phyloP scores from a whole-genome alignment of 1,140 invertebrate species.

The Drosophila pectinifera region DNA sequence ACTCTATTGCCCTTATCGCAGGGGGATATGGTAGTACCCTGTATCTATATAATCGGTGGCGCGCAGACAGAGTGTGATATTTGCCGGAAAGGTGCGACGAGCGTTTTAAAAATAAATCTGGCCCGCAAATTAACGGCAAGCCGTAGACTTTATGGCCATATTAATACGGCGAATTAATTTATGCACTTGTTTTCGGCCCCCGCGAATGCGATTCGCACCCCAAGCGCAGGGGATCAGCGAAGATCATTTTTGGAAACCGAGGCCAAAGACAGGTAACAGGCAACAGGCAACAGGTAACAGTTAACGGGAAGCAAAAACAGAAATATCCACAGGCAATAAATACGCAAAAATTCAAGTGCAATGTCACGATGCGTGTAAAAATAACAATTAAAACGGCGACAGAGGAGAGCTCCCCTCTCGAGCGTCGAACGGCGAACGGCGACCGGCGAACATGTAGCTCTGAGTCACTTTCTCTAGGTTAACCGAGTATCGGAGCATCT shows the following conservation, averaged over 20 bases:
- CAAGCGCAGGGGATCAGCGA: no score
- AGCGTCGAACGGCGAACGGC: not conserved
- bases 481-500: conserved; percentile 42
- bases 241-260: conserved; percentile 21
- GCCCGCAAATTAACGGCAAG: conserved; percentile 52
- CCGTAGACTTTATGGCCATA: conserved; percentile 51
- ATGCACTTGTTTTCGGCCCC: conserved; percentile 64
- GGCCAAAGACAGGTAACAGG: conserved; percentile 28
- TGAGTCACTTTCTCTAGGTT: conserved; percentile 21
- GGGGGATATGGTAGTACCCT: conserved; percentile 23
- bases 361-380: conserved; percentile 62
- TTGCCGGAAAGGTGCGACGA: conserved; percentile 2
- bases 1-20: conserved; percentile 15
- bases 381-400: conserved; percentile 8
- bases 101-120: conserved; percentile 69
- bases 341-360: conserved; percentile 63
- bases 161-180: conserved; percentile 68
- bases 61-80: conserved; percentile 43
- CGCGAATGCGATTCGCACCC: no score
- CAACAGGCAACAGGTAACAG: conserved; percentile 7
- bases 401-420: not conserved
- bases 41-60: conserved; percentile 12
- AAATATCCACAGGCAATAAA: conserved; percentile 12
- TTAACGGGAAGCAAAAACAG: conserved; percentile 7
- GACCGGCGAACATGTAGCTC: not conserved